Conservation (phyloP, 2,113 vertebrate genomes). For the Triplophysa dalaica region DNA sequence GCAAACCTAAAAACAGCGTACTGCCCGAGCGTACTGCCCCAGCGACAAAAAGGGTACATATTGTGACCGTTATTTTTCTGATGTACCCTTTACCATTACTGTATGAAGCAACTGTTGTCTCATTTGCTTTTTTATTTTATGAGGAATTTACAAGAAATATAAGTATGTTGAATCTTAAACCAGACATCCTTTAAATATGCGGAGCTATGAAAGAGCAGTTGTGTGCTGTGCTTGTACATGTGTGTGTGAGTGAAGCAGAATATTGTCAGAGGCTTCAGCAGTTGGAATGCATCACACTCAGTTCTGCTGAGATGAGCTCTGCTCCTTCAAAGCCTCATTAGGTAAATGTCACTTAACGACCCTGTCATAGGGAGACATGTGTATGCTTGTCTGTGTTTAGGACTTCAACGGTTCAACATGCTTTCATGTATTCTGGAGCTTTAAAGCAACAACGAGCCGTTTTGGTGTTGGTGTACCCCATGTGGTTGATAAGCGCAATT, state of each 20-base stretch:
- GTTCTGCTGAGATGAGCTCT: conserved; percentile 77
- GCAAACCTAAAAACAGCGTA: too few relatives aligned
- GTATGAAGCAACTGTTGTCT: too few relatives aligned
- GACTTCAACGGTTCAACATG: not conserved
- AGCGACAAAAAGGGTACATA: too few relatives aligned
- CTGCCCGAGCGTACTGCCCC: too few relatives aligned
- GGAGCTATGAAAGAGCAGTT: not conserved
- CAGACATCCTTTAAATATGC: not conserved
- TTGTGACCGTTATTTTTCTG: too few relatives aligned
- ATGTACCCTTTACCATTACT: too few relatives aligned
- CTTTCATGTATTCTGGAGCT: not conserved
- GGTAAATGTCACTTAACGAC: conserved; percentile 85
- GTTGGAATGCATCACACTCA: conserved; percentile 80
- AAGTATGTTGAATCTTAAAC: too few relatives aligned
- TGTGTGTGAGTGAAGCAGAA: conserved; percentile 66
- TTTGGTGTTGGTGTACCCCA: too few relatives aligned
- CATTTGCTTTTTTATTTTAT: too few relatives aligned
- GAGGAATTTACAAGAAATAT: too few relatives aligned
- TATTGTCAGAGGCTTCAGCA: conserved; percentile 63
- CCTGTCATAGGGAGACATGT: conserved; percentile 68
- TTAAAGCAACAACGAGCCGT: too few relatives aligned
- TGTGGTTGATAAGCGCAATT: too few relatives aligned
- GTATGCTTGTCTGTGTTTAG: conserved; percentile 15
- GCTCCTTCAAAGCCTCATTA: conserved; percentile 80
- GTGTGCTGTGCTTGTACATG: conserved; percentile 8